These are phyloP conservation scores for Tadarida brasiliensis DNA, from an alignment of 2,797 vertebrate genomes.

Conservation along the genomic window DNA sequence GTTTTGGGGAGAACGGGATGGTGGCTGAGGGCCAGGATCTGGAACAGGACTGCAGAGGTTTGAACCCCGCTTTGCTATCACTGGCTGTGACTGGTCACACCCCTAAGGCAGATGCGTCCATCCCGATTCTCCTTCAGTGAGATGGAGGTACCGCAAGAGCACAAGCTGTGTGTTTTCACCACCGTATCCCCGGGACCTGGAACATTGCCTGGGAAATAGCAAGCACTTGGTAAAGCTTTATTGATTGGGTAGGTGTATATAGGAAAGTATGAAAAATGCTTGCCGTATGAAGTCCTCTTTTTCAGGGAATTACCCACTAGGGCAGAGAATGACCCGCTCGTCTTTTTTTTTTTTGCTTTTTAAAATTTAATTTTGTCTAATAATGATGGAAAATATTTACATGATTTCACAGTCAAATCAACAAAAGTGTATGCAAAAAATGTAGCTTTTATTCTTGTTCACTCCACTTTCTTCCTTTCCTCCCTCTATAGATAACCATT, in stretches of 20 bases:
- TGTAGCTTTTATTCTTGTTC: not conserved
- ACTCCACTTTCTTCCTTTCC: not conserved
- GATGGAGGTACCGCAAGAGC: not conserved
- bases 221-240: not conserved
- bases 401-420: not conserved
- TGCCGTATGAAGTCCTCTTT: not conserved
- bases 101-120: not conserved
- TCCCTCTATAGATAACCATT: not conserved
- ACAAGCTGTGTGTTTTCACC: not conserved
- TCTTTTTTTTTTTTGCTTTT: conserved; percentile 4
- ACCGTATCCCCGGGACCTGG: not conserved
- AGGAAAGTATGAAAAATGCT: not conserved
- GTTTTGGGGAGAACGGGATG: not conserved
- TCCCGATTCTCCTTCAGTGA: not conserved
- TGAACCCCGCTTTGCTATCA: not conserved
- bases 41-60: not conserved
- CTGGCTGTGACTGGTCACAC: not conserved
- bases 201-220: not conserved
- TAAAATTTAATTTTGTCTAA: conserved; percentile 53
- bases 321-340: not conserved
- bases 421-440: not conserved
- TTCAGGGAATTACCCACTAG: not conserved
- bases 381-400: conserved; percentile 55
- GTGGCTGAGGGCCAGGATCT: not conserved
- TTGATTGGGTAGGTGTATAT: not conserved